A percentile compares a stretch with the other conserved stretches of the same genome.
phyloP scores from a whole-genome alignment of 1,140 invertebrate species.

The Cherax destructor region DNA sequence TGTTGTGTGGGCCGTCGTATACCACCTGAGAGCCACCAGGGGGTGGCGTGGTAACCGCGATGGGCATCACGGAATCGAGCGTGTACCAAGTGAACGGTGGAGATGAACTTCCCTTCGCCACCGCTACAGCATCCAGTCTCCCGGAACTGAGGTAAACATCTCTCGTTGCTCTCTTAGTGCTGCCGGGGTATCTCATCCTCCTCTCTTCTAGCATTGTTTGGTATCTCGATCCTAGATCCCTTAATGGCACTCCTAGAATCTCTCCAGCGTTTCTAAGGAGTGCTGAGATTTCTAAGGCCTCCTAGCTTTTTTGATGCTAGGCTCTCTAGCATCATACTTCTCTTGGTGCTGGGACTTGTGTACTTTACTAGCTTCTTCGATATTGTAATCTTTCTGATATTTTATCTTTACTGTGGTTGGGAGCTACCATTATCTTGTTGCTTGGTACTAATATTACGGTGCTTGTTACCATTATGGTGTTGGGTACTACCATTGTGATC shows the following conservation, averaged over 20 bases:
- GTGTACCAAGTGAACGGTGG: background rate
- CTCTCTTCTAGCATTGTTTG: too few species aligned
- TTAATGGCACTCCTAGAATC: background rate
- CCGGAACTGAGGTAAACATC: background rate
- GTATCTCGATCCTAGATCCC: background rate
- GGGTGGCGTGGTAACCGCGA: background rate
- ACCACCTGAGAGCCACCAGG: background rate
- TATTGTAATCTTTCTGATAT: too few species aligned
- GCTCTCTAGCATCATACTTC: too few species aligned
- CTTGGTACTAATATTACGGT: too few species aligned
- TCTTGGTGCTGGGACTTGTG: too few species aligned
- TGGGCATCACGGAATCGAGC: background rate
- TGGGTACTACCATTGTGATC: too few species aligned
- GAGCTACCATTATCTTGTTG: too few species aligned
- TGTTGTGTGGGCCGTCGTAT: background rate
- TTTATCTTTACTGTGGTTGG: too few species aligned
- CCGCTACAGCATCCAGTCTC: background rate
- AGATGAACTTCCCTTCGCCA: background rate
- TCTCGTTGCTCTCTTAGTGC: too few species aligned
- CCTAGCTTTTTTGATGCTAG: background rate
- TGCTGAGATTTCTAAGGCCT: background rate
- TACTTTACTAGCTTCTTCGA: too few species aligned
- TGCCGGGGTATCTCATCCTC: too few species aligned
- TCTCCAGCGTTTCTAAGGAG: background rate
- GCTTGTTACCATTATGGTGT: too few species aligned